These are phyloP conservation scores for Corbicula japonica DNA, from an alignment of 2,888 invertebrate genomes.

Conservation along the genomic window DNA sequence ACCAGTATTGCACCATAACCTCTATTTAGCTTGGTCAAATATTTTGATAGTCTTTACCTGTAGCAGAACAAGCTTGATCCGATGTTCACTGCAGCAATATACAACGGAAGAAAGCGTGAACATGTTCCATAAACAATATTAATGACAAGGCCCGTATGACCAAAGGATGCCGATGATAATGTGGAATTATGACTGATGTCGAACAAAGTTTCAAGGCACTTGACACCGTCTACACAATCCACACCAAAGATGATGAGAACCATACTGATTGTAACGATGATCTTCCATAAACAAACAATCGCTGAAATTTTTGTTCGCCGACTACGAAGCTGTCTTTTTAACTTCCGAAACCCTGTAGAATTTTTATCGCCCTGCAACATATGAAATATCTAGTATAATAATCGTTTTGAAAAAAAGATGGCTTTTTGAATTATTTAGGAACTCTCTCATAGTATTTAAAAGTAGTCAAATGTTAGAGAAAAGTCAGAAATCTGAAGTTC, in stretches of 20 bases:
- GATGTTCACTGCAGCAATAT: conserved; percentile 68
- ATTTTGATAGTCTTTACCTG: conserved; percentile 38
- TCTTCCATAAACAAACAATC: conserved; percentile 69
- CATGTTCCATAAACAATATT: conserved; percentile 58
- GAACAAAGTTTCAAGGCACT: conserved; percentile 52
- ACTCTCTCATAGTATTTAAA: too few relatives aligned
- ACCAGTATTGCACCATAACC: too few relatives aligned
- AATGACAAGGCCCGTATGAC: conserved; percentile 42
- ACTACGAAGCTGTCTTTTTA: conserved; percentile 64
- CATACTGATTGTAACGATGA: conserved; percentile 66
- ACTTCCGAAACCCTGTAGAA: conserved; percentile 46
- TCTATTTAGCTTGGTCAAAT: too few relatives aligned
- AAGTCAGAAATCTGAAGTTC: too few relatives aligned
- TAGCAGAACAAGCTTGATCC: conserved; percentile 67
- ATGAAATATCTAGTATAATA: not conserved
- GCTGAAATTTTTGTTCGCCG: conserved; percentile 64
- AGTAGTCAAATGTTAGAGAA: too few relatives aligned
- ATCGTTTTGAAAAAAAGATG: not conserved
- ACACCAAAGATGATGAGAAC: conserved; percentile 63
- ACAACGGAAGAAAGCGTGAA: conserved; percentile 60
- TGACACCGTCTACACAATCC: conserved; percentile 57
- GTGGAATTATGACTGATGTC: conserved; percentile 46
- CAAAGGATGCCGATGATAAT: conserved; percentile 45
- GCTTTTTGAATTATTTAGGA: too few relatives aligned
- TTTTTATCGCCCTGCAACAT: conserved; percentile 48